Evolutionary conservation across 2,888 invertebrate species (phyloP).

Genomic region (Drosophila pegasa): DNA sequence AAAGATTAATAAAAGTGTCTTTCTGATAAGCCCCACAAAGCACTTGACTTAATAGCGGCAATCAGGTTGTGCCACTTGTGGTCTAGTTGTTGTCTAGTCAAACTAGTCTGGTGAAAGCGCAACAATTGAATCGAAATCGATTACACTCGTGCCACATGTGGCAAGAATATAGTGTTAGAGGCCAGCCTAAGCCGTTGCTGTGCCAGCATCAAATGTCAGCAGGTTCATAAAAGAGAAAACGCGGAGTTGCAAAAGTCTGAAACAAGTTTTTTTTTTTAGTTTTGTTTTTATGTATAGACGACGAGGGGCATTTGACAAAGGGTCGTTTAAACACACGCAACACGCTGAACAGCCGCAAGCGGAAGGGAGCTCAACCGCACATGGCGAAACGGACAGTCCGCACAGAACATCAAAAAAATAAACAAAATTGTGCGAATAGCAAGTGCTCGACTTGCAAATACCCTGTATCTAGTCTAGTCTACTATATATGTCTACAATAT

Average conservation of each 20-base stretch:
- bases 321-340: constrained; percentile 14
- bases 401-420: constrained; percentile 11
- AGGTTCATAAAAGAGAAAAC: constrained; percentile 50
- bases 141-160: constrained; percentile 42
- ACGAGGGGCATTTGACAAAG: constrained; percentile 31
- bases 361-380: constrained; percentile 42
- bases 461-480: not conserved
- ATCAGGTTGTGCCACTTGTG: constrained; percentile 14
- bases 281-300: constrained; percentile 2
- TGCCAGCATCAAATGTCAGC: constrained; percentile 13
- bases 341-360: constrained; percentile 7
- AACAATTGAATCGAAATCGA: constrained; percentile 19
- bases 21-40: constrained; percentile 29
- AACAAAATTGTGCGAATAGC: not conserved
- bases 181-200: constrained; percentile 18
- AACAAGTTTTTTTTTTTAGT: constrained; percentile 35
- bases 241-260: constrained; percentile 23
- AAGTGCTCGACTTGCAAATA: not conserved
- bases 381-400: constrained; percentile 26
- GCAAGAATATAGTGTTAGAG: constrained; percentile 36
- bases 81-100: constrained; percentile 19
- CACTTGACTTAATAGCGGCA: constrained; percentile 20
- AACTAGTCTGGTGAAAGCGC: constrained; percentile 46
- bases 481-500: not conserved
- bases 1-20: constrained; percentile 13